Conservation (phyloP, 2,797 vertebrate species). For the Mormyrus proboscirostris region DNA sequence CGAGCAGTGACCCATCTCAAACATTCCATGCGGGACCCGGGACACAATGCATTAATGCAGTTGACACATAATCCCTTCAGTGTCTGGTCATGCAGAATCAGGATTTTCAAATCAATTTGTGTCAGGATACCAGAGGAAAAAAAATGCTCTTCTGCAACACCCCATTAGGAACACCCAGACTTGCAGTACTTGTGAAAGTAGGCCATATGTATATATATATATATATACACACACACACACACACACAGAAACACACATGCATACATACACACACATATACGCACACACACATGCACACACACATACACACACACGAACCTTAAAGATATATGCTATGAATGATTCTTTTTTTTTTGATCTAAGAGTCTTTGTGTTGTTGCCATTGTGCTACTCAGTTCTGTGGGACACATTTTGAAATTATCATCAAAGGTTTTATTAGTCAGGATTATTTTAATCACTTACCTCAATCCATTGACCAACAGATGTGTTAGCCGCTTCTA, state of each 20-base stretch:
- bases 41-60: constrained; percentile 57
- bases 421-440: background rate
- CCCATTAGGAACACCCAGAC: background rate
- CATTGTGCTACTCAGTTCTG: background rate
- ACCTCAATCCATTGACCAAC: constrained; percentile 4
- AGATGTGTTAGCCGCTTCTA: background rate
- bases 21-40: constrained; percentile 23
- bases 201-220: background rate
- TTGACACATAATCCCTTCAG: constrained; percentile 61
- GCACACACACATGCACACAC: background rate
- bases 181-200: background rate
- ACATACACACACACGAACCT: background rate
- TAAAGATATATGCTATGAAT: background rate
- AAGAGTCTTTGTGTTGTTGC: background rate
- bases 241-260: background rate
- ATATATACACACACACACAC: background rate
- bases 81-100: constrained; percentile 45
- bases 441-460: constrained; percentile 17
- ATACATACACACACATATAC: no score
- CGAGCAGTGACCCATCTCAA: constrained; percentile 36
- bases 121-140: constrained; percentile 40
- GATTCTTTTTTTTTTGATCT: background rate
- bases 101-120: constrained; percentile 69
- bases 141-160: background rate
- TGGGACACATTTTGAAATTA: constrained; percentile 11